phyloP scores from a whole-genome alignment of 2,797 vertebrate species.

The Prionace glauca region DNA sequence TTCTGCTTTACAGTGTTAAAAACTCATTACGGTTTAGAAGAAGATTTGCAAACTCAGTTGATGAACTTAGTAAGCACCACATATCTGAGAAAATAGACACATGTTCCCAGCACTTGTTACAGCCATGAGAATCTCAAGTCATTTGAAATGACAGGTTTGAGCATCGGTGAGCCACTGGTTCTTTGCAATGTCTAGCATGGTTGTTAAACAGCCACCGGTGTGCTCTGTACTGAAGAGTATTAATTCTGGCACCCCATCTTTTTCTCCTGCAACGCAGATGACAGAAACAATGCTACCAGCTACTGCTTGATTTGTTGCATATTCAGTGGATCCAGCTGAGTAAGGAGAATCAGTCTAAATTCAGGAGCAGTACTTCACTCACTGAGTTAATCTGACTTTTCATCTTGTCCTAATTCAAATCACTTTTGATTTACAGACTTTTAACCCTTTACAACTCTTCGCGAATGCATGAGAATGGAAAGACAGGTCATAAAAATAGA shows the following conservation, averaged over 20 bases:
- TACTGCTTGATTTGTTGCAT: constrained; percentile 54
- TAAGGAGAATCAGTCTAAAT: constrained; percentile 69
- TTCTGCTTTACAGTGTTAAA: not conserved
- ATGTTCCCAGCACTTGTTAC: not conserved
- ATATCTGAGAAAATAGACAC: constrained; percentile 25
- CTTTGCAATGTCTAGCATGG: constrained; percentile 30
- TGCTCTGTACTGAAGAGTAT: constrained; percentile 50
- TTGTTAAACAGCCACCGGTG: constrained; percentile 45
- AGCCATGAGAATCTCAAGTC: constrained; percentile 24
- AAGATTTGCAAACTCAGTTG: not conserved
- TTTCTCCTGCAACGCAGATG: constrained; percentile 57
- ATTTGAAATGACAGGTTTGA: constrained; percentile 29
- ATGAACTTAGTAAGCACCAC: not conserved
- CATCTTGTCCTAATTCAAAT: constrained; percentile 72
- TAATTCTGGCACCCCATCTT: constrained; percentile 53
- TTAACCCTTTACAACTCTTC: not conserved
- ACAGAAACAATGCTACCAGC: constrained; percentile 59
- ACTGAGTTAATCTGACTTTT: constrained; percentile 72
- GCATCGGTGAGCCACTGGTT: not conserved
- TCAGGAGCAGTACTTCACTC: constrained; percentile 64
- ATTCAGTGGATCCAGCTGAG: constrained; percentile 63
- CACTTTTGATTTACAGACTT: constrained; percentile 46
- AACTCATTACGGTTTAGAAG: not conserved
- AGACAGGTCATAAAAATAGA: not conserved
- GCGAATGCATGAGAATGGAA: not conserved